phyloP scores from a whole-genome alignment of 2,797 vertebrate species.

The Chelon auratus region DNA sequence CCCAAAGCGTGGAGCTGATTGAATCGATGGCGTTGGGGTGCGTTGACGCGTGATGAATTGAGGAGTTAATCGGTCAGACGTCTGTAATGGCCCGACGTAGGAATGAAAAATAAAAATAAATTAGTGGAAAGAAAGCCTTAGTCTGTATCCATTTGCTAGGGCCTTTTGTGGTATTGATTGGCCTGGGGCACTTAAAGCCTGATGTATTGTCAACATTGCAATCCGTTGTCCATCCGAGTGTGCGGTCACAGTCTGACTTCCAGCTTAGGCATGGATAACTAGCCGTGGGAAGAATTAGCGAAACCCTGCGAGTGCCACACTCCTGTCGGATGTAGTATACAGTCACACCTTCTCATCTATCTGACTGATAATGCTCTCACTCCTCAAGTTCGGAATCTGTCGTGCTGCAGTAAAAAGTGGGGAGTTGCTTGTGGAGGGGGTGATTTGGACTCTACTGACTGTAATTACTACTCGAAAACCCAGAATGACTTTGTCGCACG shows the following conservation, averaged over 20 bases:
- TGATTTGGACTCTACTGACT: slow-evolving; percentile 45
- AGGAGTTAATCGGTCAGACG: slow-evolving; percentile 76
- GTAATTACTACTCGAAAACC: slow-evolving; percentile 61
- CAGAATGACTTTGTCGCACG: slow-evolving; percentile 48
- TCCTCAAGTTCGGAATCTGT: slow-evolving; percentile 38
- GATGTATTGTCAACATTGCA: slow-evolving; percentile 74
- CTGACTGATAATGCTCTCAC: slow-evolving; percentile 34
- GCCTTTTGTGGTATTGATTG: slow-evolving; percentile 76
- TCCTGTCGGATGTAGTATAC: background rate
- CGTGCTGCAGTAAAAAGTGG: slow-evolving; percentile 23
- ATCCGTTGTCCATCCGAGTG: slow-evolving; percentile 54
- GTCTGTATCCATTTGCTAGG: slow-evolving; percentile 74
- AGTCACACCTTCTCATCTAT: slow-evolving; percentile 29
- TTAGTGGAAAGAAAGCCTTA: slow-evolving; percentile 69
- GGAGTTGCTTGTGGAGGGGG: slow-evolving; percentile 31
- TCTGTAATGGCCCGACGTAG: slow-evolving; percentile 73
- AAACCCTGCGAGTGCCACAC: background rate
- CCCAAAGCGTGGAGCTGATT: slow-evolving; percentile 47
- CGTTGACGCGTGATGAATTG: slow-evolving; percentile 74
- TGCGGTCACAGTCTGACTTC: slow-evolving; percentile 45
- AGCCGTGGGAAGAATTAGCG: slow-evolving; percentile 32
- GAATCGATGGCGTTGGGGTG: slow-evolving; percentile 71
- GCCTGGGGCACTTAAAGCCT: slow-evolving; percentile 71
- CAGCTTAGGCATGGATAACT: slow-evolving; percentile 50
- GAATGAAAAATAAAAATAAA: slow-evolving; percentile 80